Conservation (phyloP, 2,888 invertebrate species). For the Cryptocheilus praepositus region DNA sequence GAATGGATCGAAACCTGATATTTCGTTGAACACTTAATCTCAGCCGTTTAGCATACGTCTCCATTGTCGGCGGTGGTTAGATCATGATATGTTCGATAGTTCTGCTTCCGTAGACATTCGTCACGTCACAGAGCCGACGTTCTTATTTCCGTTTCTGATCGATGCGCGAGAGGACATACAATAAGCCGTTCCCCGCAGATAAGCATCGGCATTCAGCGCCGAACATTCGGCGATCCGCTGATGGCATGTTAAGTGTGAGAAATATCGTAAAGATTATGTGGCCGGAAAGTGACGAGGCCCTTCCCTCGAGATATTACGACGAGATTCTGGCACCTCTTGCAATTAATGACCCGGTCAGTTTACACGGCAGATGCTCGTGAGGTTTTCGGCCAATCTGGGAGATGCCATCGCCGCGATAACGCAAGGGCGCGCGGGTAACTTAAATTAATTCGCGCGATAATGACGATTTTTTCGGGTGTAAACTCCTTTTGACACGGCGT, state of each 20-base stretch:
- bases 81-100: no score
- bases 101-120: no score
- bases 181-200: no score
- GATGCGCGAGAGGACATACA: no score
- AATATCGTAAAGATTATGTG: slow-evolving; percentile 49
- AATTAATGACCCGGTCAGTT: slow-evolving; percentile 45
- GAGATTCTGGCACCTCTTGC: slow-evolving; percentile 6
- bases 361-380: slow-evolving; percentile 36
- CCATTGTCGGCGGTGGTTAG: no score
- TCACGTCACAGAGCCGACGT: no score
- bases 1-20: no score
- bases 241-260: background rate
- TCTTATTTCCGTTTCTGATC: no score
- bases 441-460: slow-evolving; percentile 49
- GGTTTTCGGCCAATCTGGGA: slow-evolving; percentile 14
- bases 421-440: slow-evolving; percentile 36
- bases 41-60: no score
- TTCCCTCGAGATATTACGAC: slow-evolving; percentile 4
- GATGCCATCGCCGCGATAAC: slow-evolving; percentile 36
- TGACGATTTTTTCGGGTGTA: background rate
- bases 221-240: background rate
- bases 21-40: no score
- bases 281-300: slow-evolving; percentile 33
- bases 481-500: slow-evolving; percentile 28
- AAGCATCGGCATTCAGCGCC: no score